Base-by-base conservation (phyloP, 2,113 vertebrate genomes). In the Macroglossus sobrinus region DNA sequence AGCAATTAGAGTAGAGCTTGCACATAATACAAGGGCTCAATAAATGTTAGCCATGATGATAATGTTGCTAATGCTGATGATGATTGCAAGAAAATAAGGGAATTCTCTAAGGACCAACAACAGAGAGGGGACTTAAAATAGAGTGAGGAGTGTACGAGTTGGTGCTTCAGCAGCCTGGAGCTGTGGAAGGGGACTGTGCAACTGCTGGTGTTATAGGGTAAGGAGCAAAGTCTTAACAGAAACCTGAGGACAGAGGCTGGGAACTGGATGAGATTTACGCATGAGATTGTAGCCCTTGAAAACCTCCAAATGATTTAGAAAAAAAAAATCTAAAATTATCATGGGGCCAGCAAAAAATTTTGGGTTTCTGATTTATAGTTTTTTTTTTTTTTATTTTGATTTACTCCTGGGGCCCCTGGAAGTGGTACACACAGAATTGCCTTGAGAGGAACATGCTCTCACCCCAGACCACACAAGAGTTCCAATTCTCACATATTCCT, bases 21-120 rank as follows among this genome's bases (percentile, higher is more conserved):
- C 84, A 26, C 4, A 0, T 2, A 13, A 10, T 33, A 26, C 30
- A 40, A 90, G 35, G 35, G 18, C 47, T 72, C 50, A 26, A 13
- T 43, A 55, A 59, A 71, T 69, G 38, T 19, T 78, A 61, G 22
- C 40, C 4, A 2, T 2, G 47, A n/a, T 55, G 82, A 9, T 21
- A 15, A 15, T 50, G 35, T 8, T 61, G 14, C 55, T 90, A 74
- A 69, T n/a, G 45, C 63, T 11, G 16, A 57, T n/a, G 59, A 53
- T 38, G 35, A 79, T 26, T 87, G 15, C 11, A 95, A 66, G 80
- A 85, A 84, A 96, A 94, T 61, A 85, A 84, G 30, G 33, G 59
- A 64, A 84, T 68, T 91, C 45, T 87, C 80, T 24, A 40, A 87
- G 55, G 78, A 75, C 47, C 21, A 40, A 38, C 40, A 43, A 38